phyloP scores from a whole-genome alignment of 2,113 vertebrate genomes.

The Zosterops borbonicus region DNA sequence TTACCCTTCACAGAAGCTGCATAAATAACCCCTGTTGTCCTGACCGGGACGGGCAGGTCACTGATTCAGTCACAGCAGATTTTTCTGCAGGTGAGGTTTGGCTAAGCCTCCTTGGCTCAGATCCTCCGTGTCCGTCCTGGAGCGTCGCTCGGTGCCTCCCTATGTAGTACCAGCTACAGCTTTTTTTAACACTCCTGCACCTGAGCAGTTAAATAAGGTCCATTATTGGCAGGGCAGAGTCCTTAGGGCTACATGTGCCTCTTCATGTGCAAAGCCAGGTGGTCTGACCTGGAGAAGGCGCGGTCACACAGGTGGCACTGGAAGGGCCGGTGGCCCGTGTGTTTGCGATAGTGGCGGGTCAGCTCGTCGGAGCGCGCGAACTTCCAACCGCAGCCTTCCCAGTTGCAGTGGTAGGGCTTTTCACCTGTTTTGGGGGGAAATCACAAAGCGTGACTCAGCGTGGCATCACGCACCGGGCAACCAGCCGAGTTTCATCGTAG shows the following conservation, averaged over 20 bases:
- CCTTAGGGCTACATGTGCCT: conserved; percentile 82
- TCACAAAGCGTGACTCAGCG: background rate
- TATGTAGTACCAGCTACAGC: conserved; percentile 89
- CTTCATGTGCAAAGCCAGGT: conserved; percentile 96
- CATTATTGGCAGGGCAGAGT: rapidly evolving
- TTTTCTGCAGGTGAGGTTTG: conserved; percentile 66
- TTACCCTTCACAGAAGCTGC: conserved; percentile 58
- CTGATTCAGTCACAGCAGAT: background rate
- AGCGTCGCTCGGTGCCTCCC: conserved; percentile 38
- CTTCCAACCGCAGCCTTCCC: conserved; percentile 97
- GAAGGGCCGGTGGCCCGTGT: conserved; percentile 94
- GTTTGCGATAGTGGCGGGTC: conserved; percentile 94
- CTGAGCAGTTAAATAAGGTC: conserved; percentile 22
- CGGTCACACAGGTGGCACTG: conserved; percentile 96
- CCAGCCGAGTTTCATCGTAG: background rate
- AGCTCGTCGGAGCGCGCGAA: conserved; percentile 93
- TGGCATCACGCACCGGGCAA: background rate
- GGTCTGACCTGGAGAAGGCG: conserved; percentile 92
- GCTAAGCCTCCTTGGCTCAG: conserved; percentile 72
- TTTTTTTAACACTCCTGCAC: background rate
- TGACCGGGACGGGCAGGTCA: background rate
- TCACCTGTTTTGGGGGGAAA: conserved; percentile 76
- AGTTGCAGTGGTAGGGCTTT: conserved; percentile 96
- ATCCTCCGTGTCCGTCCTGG: background rate
- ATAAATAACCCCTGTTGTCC: conserved; percentile 71